These are phyloP conservation scores for Sciurus carolinensis DNA, from an alignment of 2,797 vertebrate genomes.

Conservation along the genomic window DNA sequence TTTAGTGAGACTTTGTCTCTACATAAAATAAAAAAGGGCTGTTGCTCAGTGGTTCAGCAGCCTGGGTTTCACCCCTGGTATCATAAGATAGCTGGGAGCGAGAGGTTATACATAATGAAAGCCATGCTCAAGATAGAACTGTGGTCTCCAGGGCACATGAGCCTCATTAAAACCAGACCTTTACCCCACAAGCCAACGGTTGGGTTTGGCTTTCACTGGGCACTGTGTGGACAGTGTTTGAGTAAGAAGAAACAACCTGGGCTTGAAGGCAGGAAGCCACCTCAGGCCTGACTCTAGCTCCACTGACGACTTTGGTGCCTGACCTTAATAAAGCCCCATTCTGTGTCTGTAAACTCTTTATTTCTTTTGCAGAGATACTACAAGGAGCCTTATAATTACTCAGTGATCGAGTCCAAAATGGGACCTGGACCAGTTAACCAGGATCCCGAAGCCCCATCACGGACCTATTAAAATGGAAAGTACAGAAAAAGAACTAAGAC, in stretches of 20 bases:
- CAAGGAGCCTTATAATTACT: not conserved
- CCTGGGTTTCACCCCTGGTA: no score
- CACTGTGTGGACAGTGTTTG: not conserved
- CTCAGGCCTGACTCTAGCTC: not conserved
- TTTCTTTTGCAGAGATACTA: not conserved
- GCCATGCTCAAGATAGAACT: not conserved
- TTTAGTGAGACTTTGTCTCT: no score
- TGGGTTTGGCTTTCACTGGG: not conserved
- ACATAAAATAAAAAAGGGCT: no score
- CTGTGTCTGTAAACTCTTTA: not conserved
- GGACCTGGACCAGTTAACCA: not conserved
- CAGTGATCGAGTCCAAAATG: not conserved
- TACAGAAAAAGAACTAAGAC: not conserved
- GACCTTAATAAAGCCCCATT: not conserved
- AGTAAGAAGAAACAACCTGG: not conserved
- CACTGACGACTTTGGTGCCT: fast-evolving
- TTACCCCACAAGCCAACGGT: not conserved
- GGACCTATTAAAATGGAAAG: not conserved
- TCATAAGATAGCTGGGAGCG: not conserved
- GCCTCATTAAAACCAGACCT: not conserved
- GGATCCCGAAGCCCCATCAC: not conserved
- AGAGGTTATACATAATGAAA: not conserved
- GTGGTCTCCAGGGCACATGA: fast-evolving
- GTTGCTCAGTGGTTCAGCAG: no score
- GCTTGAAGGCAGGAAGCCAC: not conserved